Evolutionary conservation across 2,888 invertebrate genomes (phyloP).

Genomic region (Blastobasis adustella): DNA sequence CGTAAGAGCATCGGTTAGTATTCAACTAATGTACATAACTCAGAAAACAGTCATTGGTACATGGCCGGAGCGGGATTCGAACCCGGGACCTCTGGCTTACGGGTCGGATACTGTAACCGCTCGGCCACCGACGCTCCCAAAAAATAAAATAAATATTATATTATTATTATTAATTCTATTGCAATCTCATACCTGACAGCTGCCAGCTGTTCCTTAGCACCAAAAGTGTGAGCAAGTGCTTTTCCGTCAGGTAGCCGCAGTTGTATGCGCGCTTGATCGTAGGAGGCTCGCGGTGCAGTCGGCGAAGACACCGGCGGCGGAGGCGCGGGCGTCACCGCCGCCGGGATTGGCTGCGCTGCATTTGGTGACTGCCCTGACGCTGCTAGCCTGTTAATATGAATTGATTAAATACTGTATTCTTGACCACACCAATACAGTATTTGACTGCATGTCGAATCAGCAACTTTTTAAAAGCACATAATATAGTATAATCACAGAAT

Average conservation of each 20-base stretch:
- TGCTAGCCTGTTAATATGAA: constrained; percentile 33
- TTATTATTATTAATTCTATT: constrained; percentile 20
- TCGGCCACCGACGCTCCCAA: no score
- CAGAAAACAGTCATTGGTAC: no score
- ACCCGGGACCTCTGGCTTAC: no score
- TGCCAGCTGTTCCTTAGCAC: constrained; percentile 90
- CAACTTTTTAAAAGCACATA: no score
- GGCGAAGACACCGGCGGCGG: constrained; percentile 22
- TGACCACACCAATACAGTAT: no score
- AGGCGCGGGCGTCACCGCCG: constrained; percentile 24
- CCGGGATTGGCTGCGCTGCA: constrained; percentile 24
- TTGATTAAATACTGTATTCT: no score
- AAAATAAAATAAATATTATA: not conserved
- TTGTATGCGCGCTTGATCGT: constrained; percentile 54
- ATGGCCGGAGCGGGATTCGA: no score
- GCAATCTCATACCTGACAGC: constrained; percentile 79
- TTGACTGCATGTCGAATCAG: no score
- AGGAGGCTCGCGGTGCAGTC: constrained; percentile 37
- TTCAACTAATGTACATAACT: no score
- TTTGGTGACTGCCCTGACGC: constrained; percentile 38
- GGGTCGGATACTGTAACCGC: no score
- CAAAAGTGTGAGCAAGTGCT: constrained; percentile 61
- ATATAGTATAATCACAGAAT: no score
- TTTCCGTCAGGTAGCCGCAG: constrained; percentile 54
- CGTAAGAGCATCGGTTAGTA: no score